Percentiles rank a stretch among this genome's conserved stretches.
Conservation (phyloP, 2,888 invertebrate genomes). For the Eueremaeus valkanovi region DNA sequence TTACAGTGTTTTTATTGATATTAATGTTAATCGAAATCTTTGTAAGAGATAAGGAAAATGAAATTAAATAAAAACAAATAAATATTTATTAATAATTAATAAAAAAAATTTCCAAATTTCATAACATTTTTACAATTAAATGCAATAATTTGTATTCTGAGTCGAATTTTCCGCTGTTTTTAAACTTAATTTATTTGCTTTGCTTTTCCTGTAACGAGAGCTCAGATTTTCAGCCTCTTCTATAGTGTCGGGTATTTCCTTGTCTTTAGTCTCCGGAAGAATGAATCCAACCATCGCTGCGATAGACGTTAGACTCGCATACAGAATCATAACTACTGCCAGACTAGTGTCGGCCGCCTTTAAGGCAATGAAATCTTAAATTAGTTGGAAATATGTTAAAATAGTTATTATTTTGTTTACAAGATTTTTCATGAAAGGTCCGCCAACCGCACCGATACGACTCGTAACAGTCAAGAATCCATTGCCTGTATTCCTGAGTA, state of each 20-base stretch:
- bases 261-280: constrained; percentile 42
- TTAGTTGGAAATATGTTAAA: background rate
- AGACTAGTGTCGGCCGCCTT: constrained; percentile 19
- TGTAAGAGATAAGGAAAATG: too few relatives aligned
- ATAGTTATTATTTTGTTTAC: constrained; percentile 16
- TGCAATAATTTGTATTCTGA: too few relatives aligned
- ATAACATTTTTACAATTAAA: too few relatives aligned
- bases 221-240: too few relatives aligned
- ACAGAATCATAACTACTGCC: constrained; percentile 31
- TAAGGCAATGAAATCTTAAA: background rate
- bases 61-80: too few relatives aligned
- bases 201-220: too few relatives aligned
- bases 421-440: constrained; percentile 40
- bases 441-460: constrained; percentile 27
- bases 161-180: too few relatives aligned
- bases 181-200: too few relatives aligned
- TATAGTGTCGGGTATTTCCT: constrained; percentile 41
- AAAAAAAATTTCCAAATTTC: too few relatives aligned
- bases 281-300: constrained; percentile 31
- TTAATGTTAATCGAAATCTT: too few relatives aligned
- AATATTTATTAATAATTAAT: too few relatives aligned
- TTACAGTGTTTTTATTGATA: too few relatives aligned
- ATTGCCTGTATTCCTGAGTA: constrained; percentile 30
- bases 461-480: constrained; percentile 23
- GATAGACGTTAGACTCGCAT: constrained; percentile 23